Conservation (phyloP, 2,888 invertebrate genomes). For the Tenthredo notha region DNA sequence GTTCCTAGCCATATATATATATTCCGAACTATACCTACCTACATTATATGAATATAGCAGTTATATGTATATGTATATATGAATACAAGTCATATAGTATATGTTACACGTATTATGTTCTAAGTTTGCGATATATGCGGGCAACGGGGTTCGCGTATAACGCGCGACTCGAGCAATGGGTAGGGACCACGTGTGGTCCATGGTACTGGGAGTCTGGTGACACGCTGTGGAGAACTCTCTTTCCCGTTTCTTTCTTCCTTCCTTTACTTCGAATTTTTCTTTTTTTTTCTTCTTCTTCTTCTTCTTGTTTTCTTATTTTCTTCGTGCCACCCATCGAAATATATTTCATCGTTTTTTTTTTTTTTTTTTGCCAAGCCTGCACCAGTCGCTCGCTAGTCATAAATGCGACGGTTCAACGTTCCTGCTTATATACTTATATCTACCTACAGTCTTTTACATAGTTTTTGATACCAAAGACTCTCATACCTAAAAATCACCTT, state of each 20-base stretch:
- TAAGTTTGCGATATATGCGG: conserved; percentile 19
- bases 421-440: not conserved
- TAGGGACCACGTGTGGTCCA: conserved; percentile 67
- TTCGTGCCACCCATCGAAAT: conserved; percentile 9
- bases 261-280: not conserved
- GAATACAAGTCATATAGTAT: not conserved
- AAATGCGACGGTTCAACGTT: not conserved
- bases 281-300: not conserved
- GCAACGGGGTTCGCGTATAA: conserved; percentile 25
- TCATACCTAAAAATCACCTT: not conserved
- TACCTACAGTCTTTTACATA: too few relatives aligned
- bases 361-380: not conserved
- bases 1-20: not conserved
- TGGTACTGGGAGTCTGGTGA: conserved; percentile 68
- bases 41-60: not conserved
- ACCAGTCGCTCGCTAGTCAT: not conserved
- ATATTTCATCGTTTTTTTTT: not conserved
- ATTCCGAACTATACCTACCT: not conserved
- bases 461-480: not conserved
- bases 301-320: not conserved
- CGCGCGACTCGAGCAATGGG: conserved; percentile 60
- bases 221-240: conserved; percentile 63
- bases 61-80: not conserved
- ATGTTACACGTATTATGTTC: not conserved
- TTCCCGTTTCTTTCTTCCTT: conserved; percentile 5